Percentiles rank a stretch among this genome's conserved stretches.
phyloP scores from a whole-genome alignment of 1,140 invertebrate species.

The Bombus haemorrhoidalis region DNA sequence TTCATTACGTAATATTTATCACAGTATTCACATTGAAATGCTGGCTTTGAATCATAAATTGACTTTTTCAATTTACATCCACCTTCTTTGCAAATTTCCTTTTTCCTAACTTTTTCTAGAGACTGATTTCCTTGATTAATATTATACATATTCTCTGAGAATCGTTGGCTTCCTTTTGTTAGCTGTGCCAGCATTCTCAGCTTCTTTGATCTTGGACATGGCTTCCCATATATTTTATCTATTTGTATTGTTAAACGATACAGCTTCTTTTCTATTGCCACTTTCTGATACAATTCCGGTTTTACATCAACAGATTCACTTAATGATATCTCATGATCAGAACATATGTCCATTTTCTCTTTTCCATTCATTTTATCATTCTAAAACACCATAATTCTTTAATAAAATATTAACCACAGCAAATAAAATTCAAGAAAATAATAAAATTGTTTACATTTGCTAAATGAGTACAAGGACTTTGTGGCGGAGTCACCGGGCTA shows the following conservation, averaged over 20 bases:
- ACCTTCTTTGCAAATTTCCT: constrained; percentile 38
- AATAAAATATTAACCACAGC: not conserved
- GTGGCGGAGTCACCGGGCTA: constrained; percentile 27
- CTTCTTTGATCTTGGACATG: constrained; percentile 64
- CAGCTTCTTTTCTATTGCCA: constrained; percentile 35
- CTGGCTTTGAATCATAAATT: constrained; percentile 39
- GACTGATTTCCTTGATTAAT: not conserved
- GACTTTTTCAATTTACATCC: constrained; percentile 60
- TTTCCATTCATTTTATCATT: constrained; percentile 1
- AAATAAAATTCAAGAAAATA: not conserved
- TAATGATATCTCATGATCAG: not conserved
- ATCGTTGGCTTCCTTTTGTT: constrained; percentile 23
- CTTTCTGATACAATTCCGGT: not conserved
- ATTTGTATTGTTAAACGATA: constrained; percentile 77
- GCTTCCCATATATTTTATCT: constrained; percentile 72
- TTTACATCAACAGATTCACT: constrained; percentile 22
- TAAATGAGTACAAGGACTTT: constrained; percentile 36
- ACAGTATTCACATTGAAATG: constrained; percentile 61
- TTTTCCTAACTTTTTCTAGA: constrained; percentile 12
- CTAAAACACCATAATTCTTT: constrained; percentile 21
- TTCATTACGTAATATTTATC: constrained; percentile 54
- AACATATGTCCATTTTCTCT: constrained; percentile 16
- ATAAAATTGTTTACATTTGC: constrained; percentile 52
- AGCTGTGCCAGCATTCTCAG: not conserved
- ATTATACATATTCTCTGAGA: not conserved